Conservation (phyloP, 2,113 vertebrate species). For the Mirounga angustirostris region DNA sequence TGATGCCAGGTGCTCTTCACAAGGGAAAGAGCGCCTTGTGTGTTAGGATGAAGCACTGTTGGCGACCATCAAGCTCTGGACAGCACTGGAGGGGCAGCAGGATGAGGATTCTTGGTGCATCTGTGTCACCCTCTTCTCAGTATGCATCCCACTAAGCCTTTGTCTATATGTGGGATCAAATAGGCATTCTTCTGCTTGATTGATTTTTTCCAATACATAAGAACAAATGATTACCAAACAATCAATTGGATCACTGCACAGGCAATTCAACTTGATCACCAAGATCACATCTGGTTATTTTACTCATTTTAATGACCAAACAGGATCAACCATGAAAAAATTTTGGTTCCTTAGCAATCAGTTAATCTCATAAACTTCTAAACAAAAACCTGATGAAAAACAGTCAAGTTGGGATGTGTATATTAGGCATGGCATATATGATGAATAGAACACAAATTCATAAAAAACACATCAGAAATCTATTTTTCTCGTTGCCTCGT, state of each 20-base stretch:
- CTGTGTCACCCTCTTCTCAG: background rate
- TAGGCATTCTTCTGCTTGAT: slow-evolving; percentile 30
- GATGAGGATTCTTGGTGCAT: background rate
- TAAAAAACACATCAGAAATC: slow-evolving; percentile 19
- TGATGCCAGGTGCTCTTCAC: background rate
- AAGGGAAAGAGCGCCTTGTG: background rate
- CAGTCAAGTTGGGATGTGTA: background rate
- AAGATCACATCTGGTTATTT: slow-evolving; percentile 69
- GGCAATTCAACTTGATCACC: slow-evolving; percentile 50
- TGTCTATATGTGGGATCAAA: background rate
- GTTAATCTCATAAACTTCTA: slow-evolving; percentile 67
- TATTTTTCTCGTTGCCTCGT: slow-evolving; percentile 19
- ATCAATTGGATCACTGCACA: slow-evolving; percentile 68
- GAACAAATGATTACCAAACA: slow-evolving; percentile 69
- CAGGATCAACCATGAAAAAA: slow-evolving; percentile 62
- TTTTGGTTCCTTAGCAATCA: slow-evolving; percentile 46
- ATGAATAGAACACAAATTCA: slow-evolving; percentile 59
- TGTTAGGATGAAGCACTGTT: background rate
- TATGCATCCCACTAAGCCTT: background rate
- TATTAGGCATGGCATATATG: background rate
- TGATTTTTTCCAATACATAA: slow-evolving; percentile 71
- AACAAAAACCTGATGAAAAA: slow-evolving; percentile 72
- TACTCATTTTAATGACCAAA: slow-evolving; percentile 67
- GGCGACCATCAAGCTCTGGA: background rate
- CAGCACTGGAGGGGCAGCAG: background rate